phyloP scores from a whole-genome alignment of 2,888 invertebrate genomes.

The Meandrusa payeni region DNA sequence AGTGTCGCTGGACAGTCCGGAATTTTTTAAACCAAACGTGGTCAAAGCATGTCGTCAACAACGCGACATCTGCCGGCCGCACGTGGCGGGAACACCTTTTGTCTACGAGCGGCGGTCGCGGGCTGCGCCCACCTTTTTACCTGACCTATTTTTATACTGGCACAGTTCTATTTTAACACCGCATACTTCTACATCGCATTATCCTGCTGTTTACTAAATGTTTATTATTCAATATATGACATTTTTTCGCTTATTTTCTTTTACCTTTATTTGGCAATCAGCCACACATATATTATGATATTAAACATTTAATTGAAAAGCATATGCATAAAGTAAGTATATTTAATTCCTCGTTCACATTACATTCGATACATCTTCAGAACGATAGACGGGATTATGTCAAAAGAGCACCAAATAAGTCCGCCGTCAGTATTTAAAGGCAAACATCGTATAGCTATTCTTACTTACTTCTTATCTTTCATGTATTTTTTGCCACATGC shows the following conservation, averaged over 20 bases:
- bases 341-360: too few species aligned
- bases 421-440: too few species aligned
- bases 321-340: too few species aligned
- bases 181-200: conserved; percentile 21
- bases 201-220: conserved; percentile 15
- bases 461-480: too few species aligned
- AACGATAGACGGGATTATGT: too few species aligned
- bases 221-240: conserved; percentile 8
- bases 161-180: conserved; percentile 52
- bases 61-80: conserved; percentile 59
- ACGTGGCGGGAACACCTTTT: conserved; percentile 74
- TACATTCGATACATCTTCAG: too few species aligned
- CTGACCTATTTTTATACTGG: conserved; percentile 63
- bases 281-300: too few species aligned
- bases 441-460: too few species aligned
- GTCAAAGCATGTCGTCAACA: conserved; percentile 17
- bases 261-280: too few species aligned
- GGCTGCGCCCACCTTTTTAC: conserved; percentile 57
- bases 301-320: too few species aligned
- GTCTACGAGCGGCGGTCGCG: conserved; percentile 44
- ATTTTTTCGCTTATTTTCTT: conserved; percentile 13
- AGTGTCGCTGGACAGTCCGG: conserved; percentile 5
- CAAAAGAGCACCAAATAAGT: too few species aligned
- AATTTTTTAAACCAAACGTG: not conserved
- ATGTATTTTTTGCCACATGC: too few species aligned